These are phyloP conservation scores for Holacanthus passer DNA, from an alignment of 2,113 vertebrate genomes.

Conservation along the genomic window DNA sequence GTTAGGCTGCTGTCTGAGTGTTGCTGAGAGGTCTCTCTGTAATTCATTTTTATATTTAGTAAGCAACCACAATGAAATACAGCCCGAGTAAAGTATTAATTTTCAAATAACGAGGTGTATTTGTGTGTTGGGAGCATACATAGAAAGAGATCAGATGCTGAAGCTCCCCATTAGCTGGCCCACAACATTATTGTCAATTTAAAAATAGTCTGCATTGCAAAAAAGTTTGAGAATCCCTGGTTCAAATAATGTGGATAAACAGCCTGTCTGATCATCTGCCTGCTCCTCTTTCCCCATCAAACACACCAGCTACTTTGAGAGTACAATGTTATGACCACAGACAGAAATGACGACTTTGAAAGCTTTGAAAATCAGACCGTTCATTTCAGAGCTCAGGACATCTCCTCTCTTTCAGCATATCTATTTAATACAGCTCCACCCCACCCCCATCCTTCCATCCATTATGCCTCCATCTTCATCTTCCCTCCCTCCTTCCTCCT, in stretches of 20 bases:
- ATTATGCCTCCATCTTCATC: background rate
- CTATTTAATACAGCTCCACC: background rate
- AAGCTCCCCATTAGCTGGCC: no score
- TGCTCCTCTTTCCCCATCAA: background rate
- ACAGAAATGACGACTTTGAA: background rate
- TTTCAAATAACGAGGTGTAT: background rate
- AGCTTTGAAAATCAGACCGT: background rate
- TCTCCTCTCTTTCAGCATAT: conserved; percentile 1
- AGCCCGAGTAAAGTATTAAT: background rate
- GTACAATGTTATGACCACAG: background rate
- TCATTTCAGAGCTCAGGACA: background rate
- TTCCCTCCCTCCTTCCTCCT: background rate
- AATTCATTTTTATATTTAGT: background rate
- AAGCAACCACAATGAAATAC: background rate
- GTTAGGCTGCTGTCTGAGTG: background rate
- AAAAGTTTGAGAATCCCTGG: background rate
- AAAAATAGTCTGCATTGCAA: background rate
- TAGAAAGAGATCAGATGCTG: background rate
- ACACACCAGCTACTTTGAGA: background rate
- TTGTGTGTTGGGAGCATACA: background rate
- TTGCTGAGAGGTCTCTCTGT: background rate
- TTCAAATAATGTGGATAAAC: background rate
- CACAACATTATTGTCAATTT: background rate
- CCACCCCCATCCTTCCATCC: conserved; percentile 13
- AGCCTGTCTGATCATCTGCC: background rate